These are phyloP conservation scores for Cynoglossus semilaevis DNA, from an alignment of 2,113 vertebrate species.

Conservation along the genomic window DNA sequence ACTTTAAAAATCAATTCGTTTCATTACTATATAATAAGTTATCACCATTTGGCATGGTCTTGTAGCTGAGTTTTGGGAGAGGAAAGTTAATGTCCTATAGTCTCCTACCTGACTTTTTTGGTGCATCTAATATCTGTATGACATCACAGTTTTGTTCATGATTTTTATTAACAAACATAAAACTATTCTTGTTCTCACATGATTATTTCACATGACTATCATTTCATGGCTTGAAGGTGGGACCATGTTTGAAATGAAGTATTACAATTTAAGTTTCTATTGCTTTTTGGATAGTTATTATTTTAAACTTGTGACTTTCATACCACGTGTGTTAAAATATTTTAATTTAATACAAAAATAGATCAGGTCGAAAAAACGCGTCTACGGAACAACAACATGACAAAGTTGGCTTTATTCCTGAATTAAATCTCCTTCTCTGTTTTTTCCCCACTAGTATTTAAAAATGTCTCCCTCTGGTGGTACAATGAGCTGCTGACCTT, in stretches of 20 bases:
- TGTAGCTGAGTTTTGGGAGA: constrained; percentile 32
- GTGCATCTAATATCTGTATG: constrained; percentile 33
- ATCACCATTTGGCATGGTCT: constrained; percentile 47
- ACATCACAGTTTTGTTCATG: constrained; percentile 44
- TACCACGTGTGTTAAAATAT: too few relatives aligned
- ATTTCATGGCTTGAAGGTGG: neutral
- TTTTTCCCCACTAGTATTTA: neutral
- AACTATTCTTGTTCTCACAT: constrained; percentile 38
- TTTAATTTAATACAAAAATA: too few relatives aligned
- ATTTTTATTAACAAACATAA: constrained; percentile 56
- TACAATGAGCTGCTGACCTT: neutral
- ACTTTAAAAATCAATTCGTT: constrained; percentile 15
- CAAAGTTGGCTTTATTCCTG: too few relatives aligned
- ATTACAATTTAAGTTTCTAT: too few relatives aligned
- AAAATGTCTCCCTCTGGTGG: constrained; percentile 30
- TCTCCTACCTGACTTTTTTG: constrained; percentile 24
- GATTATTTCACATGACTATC: constrained; percentile 28
- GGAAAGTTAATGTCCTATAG: constrained; percentile 27
- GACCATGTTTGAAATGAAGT: too few relatives aligned
- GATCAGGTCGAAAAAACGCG: too few relatives aligned
- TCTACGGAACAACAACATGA: too few relatives aligned
- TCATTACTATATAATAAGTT: constrained; percentile 28
- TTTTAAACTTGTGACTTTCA: too few relatives aligned
- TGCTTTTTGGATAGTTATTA: too few relatives aligned
- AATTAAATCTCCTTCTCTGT: neutral